These are phyloP conservation scores for Hippopotamus amphibius DNA, from an alignment of 2,113 vertebrate species.

Conservation along the genomic window DNA sequence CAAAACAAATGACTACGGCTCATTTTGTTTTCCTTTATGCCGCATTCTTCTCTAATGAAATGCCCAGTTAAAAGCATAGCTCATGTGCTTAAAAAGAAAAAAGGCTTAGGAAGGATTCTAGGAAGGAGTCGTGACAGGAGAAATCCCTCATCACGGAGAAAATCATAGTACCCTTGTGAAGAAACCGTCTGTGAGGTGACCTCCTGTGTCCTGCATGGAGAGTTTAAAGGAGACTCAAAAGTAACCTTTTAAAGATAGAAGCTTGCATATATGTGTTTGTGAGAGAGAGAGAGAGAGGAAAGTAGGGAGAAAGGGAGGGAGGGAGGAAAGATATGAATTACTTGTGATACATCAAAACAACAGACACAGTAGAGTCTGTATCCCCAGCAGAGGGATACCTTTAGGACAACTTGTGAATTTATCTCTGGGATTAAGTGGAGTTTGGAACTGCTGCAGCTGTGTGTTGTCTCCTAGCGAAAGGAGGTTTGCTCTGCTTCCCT, in stretches of 20 bases:
- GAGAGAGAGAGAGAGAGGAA: not conserved
- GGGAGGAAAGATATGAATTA: not conserved
- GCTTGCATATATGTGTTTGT: not conserved
- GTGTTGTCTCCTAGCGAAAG: not conserved
- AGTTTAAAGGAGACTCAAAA: constrained; percentile 42
- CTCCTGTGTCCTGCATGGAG: not conserved
- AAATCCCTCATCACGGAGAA: not conserved
- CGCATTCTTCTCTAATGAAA: constrained; percentile 71
- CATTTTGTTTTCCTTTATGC: constrained; percentile 68
- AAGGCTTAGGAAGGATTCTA: constrained; percentile 42
- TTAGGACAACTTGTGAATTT: not conserved
- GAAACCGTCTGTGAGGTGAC: not conserved
- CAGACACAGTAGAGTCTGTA: not conserved
- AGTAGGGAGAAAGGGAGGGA: not conserved
- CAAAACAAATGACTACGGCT: constrained; percentile 63
- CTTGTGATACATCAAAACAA: not conserved
- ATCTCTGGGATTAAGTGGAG: constrained; percentile 31
- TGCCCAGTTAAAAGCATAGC: constrained; percentile 62
- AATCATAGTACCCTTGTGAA: not conserved
- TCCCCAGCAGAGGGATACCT: not conserved
- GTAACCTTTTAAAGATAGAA: not conserved
- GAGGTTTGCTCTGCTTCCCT: constrained; percentile 41
- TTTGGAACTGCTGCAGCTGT: rapidly evolving
- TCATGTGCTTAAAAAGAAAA: not conserved
- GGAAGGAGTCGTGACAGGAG: not conserved